Conservation (phyloP, 2,888 invertebrate species). For the Muscina levida region DNA sequence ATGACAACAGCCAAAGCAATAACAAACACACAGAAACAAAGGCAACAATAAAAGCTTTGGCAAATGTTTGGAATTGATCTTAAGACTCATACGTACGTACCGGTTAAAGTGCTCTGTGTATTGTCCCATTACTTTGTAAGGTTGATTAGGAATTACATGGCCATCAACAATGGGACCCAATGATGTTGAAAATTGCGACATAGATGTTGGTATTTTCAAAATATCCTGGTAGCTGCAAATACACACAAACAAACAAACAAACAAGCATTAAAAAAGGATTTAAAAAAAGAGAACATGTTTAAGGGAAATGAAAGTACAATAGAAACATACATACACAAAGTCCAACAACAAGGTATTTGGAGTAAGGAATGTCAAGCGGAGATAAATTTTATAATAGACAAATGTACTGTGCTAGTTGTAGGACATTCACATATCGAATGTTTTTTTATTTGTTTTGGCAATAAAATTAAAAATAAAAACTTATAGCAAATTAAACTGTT, state of each 20-base stretch:
- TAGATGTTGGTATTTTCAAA: slow-evolving; percentile 84
- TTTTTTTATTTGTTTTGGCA: too few species aligned
- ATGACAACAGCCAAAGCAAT: not conserved
- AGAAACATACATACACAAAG: slow-evolving; percentile 68
- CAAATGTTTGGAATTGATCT: not conserved
- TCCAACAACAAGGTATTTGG: slow-evolving; percentile 29
- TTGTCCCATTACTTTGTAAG: slow-evolving; percentile 87
- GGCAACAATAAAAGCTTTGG: slow-evolving; percentile 38
- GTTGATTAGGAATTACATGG: slow-evolving; percentile 90
- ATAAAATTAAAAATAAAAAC: too few species aligned
- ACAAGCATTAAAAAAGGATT: slow-evolving; percentile 57
- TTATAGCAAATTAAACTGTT: too few species aligned
- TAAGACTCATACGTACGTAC: slow-evolving; percentile 79
- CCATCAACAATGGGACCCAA: slow-evolving; percentile 94
- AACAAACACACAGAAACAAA: slow-evolving; percentile 11
- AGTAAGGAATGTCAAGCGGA: too few species aligned
- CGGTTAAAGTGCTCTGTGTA: slow-evolving; percentile 87
- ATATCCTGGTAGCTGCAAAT: slow-evolving; percentile 84
- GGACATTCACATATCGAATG: too few species aligned
- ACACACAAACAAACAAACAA: slow-evolving; percentile 65
- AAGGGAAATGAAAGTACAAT: too few species aligned
- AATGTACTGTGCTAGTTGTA: too few species aligned
- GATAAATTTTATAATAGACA: too few species aligned
- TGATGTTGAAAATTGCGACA: slow-evolving; percentile 89
- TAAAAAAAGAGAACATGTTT: slow-evolving; percentile 54